Evolutionary conservation across 2,113 vertebrate species (phyloP), one percentile per base, ranked within the genome.

Genomic region (Aptenodytes patagonicus): DNA sequence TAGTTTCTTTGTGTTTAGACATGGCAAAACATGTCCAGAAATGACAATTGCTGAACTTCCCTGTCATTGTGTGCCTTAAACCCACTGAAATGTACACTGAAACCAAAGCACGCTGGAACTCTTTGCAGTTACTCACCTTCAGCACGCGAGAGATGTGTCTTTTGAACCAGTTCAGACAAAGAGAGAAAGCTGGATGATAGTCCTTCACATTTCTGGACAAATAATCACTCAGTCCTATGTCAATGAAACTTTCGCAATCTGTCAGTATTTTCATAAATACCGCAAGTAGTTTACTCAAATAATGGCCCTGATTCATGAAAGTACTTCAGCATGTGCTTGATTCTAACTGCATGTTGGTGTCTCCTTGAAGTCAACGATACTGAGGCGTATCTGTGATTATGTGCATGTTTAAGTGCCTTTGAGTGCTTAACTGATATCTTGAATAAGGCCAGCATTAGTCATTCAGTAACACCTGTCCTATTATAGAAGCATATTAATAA

Each of bases 401-500:
- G 31, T 73, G 71, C 75, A 28, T 16, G 20, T 79, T 87, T 61
- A 93, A 95, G 81, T 64, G 71, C 42, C n/a, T 88, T 72, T 65
- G 54, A 93, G 62, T 47, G 51, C 52, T 93, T 73, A 80, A 70
- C 52, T 80, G 69, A 17, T 82, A 32, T 28, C 72, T 64, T 85
- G 66, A 96, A 87, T 47, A 66, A 46, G 49, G 36, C 8, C 47
- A 47, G 84, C 57, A 47, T 91, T 54, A 91, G 46, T 89, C 77
- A 91, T 52, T 85, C 9, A 26, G 73, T 58, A 95, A 92, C 83
- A 95, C 66, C 90, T 96, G 89, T 86, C 83, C 83, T 77, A 16
- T 89, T 71, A 11, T 8, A 79, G 77, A 18, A 89, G 13, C 34
- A 71, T 65, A 95, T 95, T 81, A 87, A 96, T 89, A 95, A 97